phyloP scores from a whole-genome alignment of 2,888 invertebrate genomes.

The Conchocele bisecta region DNA sequence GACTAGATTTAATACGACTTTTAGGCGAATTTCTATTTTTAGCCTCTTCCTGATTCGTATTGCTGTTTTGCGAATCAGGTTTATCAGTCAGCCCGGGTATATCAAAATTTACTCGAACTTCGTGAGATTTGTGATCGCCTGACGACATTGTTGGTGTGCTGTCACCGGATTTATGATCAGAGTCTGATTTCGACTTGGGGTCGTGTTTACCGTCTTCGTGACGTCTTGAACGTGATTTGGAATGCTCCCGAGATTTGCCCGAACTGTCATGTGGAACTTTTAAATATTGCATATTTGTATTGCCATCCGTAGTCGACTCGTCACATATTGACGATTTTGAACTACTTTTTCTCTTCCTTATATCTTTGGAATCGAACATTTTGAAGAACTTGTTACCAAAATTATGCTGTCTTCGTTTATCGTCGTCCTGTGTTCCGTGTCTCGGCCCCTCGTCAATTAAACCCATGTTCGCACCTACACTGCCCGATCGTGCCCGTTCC shows the following conservation, averaged over 20 bases:
- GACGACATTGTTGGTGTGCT: too few relatives aligned
- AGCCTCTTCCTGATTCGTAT: background rate
- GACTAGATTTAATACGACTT: background rate
- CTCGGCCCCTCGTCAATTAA: conserved; percentile 56
- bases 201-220: too few relatives aligned
- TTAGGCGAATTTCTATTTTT: background rate
- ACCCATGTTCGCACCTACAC: conserved; percentile 72
- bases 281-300: conserved; percentile 62
- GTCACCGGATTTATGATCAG: conserved; percentile 18
- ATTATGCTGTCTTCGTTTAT: conserved; percentile 36
- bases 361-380: conserved; percentile 55
- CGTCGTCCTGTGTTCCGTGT: conserved; percentile 33
- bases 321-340: conserved; percentile 58
- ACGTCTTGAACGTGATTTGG: background rate
- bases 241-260: conserved; percentile 43
- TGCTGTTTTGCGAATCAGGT: background rate
- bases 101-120: background rate
- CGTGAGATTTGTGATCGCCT: too few relatives aligned
- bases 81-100: too few relatives aligned
- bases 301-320: conserved; percentile 60
- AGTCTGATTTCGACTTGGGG: background rate
- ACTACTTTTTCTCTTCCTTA: conserved; percentile 50
- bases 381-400: conserved; percentile 53
- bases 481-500: conserved; percentile 75
- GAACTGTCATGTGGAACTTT: conserved; percentile 54